These are phyloP conservation scores for Pseudonaja textilis DNA, from an alignment of 2,113 vertebrate genomes.

Conservation along the genomic window DNA sequence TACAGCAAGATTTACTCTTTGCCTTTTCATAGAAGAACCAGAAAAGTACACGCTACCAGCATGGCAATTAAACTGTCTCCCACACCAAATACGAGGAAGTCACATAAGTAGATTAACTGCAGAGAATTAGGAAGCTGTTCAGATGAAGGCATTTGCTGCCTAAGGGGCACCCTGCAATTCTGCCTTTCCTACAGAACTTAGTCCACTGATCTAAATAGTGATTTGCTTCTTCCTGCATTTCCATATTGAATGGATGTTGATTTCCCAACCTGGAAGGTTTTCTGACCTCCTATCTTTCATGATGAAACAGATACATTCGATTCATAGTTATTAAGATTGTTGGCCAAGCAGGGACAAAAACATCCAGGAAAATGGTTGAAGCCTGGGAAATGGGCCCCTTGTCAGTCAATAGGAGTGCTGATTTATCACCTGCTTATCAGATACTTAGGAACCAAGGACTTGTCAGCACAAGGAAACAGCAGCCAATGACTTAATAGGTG, in stretches of 20 bases:
- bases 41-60: not conserved
- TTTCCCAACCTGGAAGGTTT: not conserved
- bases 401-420: not conserved
- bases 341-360: not conserved
- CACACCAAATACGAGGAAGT: not conserved
- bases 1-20: not conserved
- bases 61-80: not conserved
- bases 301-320: not conserved
- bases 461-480: not conserved
- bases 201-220: not conserved
- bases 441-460: not conserved
- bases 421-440: not conserved
- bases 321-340: not conserved
- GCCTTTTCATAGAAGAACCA: not conserved
- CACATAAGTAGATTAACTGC: not conserved
- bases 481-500: no score
- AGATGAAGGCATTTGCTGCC: not conserved
- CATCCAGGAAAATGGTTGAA: not conserved
- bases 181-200: not conserved
- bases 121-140: not conserved
- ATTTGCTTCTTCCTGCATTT: not conserved
- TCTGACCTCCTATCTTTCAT: not conserved
- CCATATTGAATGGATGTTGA: not conserved
- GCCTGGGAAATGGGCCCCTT: not conserved
- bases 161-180: not conserved